Evolutionary conservation across 2,888 invertebrate species (phyloP).

Genomic region (Leptopilina drosophilae): DNA sequence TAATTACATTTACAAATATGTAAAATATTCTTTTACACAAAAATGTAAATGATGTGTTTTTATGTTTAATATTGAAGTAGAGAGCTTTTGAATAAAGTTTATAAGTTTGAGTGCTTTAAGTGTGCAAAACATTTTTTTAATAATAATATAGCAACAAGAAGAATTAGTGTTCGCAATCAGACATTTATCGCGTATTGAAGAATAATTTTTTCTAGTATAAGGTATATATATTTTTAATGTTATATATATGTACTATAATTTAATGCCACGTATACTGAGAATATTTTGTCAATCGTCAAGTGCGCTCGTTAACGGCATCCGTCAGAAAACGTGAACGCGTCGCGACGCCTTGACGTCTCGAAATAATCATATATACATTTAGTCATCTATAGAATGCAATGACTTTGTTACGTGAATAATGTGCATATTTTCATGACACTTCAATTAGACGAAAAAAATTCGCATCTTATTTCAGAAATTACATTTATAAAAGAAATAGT

Average conservation of each 20-base stretch:
- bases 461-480: too few species aligned
- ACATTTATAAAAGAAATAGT: too few species aligned
- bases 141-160: too few species aligned
- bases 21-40: too few species aligned
- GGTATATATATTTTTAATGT: too few species aligned
- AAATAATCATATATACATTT: conserved; percentile 64
- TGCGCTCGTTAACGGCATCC: conserved; percentile 72
- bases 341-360: conserved; percentile 65
- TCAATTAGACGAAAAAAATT: background rate
- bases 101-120: too few species aligned
- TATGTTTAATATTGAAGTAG: too few species aligned
- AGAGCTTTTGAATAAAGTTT: too few species aligned
- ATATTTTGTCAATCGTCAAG: conserved; percentile 74
- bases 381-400: conserved; percentile 11
- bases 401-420: background rate
- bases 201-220: background rate
- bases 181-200: too few species aligned
- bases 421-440: background rate
- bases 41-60: too few species aligned
- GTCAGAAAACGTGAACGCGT: conserved; percentile 61
- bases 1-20: background rate
- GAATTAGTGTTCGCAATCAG: too few species aligned
- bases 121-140: too few species aligned
- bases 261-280: conserved; percentile 50
- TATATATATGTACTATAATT: background rate